Percentiles rank a stretch among this genome's conserved stretches.
Evolutionary conservation across 2,113 vertebrate genomes (phyloP).

Genomic region (Malurus elegans): DNA sequence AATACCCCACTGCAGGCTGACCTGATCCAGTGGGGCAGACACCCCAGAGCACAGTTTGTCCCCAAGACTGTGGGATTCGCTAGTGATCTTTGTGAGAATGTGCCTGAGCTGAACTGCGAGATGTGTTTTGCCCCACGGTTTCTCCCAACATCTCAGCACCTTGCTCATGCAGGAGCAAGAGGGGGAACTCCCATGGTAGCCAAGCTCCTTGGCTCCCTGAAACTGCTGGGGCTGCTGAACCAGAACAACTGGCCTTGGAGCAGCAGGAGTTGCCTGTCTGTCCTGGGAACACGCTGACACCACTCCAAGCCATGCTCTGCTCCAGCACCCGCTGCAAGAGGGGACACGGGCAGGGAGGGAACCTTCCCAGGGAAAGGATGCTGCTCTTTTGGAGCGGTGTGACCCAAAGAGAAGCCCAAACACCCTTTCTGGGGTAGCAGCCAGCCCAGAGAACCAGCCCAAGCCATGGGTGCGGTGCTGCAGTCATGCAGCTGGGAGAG

Average conservation of each 20-base stretch:
- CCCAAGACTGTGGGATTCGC: neutral
- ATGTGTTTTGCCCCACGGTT: neutral
- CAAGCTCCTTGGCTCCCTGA: neutral
- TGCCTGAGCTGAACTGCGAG: neutral
- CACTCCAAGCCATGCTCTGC: accelerated
- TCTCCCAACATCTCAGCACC: neutral
- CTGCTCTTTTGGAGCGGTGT: accelerated
- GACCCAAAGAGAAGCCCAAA: neutral
- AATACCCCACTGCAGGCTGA: neutral
- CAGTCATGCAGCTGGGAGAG: neutral
- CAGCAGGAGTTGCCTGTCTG: neutral
- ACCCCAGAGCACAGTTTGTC: accelerated
- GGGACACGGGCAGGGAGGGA: accelerated
- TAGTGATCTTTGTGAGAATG: accelerated
- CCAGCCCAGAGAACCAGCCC: neutral
- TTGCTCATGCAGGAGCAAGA: neutral
- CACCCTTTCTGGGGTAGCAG: neutral
- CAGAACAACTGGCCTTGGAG: neutral
- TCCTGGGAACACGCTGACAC: neutral
- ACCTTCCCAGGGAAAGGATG: neutral
- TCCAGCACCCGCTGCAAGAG: neutral
- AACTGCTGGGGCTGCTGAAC: neutral
- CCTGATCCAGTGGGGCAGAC: neutral
- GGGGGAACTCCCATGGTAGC: neutral
- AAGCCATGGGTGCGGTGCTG: neutral